phyloP scores from a whole-genome alignment of 2,113 vertebrate genomes.

The Scomber japonicus region DNA sequence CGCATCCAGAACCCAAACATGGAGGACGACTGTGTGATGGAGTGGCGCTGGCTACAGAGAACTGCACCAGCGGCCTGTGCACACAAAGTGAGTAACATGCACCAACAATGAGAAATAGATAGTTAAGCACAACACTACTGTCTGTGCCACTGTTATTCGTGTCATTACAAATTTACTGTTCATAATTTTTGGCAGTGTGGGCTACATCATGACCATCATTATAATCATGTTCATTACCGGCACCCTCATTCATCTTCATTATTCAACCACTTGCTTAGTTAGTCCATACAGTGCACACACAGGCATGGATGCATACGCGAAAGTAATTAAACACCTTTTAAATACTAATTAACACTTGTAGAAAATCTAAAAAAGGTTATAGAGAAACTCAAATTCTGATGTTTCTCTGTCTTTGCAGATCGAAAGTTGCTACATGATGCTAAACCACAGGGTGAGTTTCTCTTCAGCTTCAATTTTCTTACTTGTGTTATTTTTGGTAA shows the following conservation, averaged over 20 bases:
- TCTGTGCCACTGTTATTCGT: constrained; percentile 36
- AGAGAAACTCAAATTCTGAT: constrained; percentile 58
- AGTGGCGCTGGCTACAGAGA: constrained; percentile 88
- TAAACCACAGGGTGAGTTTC: constrained; percentile 94
- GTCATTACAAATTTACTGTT: constrained; percentile 60
- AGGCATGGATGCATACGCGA: constrained; percentile 24
- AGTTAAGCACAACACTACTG: constrained; percentile 27
- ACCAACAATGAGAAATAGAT: neutral
- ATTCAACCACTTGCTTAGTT: constrained; percentile 25
- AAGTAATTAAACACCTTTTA: constrained; percentile 8
- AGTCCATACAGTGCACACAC: constrained; percentile 12
- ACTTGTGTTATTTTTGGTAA: neutral
- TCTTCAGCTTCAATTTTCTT: constrained; percentile 39
- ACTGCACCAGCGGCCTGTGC: constrained; percentile 97
- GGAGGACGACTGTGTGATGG: constrained; percentile 92
- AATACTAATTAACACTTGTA: neutral
- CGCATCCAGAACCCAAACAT: constrained; percentile 88
- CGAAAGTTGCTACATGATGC: constrained; percentile 94
- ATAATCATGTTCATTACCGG: constrained; percentile 61
- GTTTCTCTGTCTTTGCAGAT: constrained; percentile 88
- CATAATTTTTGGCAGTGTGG: constrained; percentile 46
- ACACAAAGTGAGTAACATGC: constrained; percentile 88
- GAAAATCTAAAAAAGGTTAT: neutral
- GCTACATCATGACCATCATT: constrained; percentile 45
- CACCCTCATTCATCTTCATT: constrained; percentile 60